A percentile compares a stretch with the other conserved stretches of the same genome.
phyloP scores from a whole-genome alignment of 1,140 invertebrate genomes.

The Trichonephila clavipes region DNA sequence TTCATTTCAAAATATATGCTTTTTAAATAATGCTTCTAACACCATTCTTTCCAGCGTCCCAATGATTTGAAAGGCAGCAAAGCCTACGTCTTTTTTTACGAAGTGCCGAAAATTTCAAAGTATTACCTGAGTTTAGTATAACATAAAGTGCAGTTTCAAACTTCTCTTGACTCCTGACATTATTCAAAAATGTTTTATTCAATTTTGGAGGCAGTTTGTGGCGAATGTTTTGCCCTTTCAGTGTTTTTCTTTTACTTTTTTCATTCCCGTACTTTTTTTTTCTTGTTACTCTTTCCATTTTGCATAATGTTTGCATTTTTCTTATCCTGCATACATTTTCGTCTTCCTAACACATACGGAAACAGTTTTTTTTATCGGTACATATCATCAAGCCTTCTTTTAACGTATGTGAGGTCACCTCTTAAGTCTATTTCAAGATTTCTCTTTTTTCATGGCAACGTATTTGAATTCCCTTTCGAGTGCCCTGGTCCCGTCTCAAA shows the following conservation, averaged over 20 bases:
- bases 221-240: constrained; percentile 14
- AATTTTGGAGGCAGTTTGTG: constrained; percentile 29
- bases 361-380: background rate
- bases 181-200: constrained; percentile 75
- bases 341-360: background rate
- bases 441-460: background rate
- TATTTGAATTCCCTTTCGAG: background rate
- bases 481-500: background rate
- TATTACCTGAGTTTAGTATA: constrained; percentile 14
- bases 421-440: constrained; percentile 1
- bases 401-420: background rate
- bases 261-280: background rate
- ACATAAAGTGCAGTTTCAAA: background rate
- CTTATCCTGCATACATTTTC: background rate
- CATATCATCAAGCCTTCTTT: constrained; percentile 27
- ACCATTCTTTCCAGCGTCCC: background rate
- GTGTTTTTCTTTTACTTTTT: background rate
- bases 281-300: constrained; percentile 11
- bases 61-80: background rate
- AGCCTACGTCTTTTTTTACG: background rate
- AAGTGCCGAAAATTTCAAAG: background rate
- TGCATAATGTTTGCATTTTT: constrained; percentile 42
- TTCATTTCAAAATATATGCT: no score
- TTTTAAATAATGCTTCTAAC: no score
- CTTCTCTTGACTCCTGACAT: constrained; percentile 41